Evolutionary conservation across 1,140 invertebrate genomes (phyloP).

Genomic region (Rhynchophorus ferrugineus): DNA sequence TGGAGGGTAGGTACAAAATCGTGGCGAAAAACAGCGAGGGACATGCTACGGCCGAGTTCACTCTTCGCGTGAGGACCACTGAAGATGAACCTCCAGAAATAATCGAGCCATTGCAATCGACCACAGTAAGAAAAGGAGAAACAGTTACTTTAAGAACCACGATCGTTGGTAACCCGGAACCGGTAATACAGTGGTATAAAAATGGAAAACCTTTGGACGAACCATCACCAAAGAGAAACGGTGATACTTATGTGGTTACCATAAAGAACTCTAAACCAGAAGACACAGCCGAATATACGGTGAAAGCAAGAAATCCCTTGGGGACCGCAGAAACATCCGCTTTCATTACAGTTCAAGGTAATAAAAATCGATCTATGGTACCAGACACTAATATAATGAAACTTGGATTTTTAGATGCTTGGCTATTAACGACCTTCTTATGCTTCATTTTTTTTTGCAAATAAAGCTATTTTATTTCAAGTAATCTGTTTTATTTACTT

Average conservation of each 20-base stretch:
- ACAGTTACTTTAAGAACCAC: constrained; percentile 65
- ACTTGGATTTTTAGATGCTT: too few species aligned
- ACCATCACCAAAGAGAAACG: constrained; percentile 53
- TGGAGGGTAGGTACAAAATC: constrained; percentile 85
- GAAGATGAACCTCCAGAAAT: constrained; percentile 72
- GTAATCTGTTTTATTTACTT: too few species aligned
- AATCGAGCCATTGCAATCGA: constrained; percentile 66
- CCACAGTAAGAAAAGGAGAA: constrained; percentile 70
- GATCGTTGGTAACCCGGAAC: constrained; percentile 73
- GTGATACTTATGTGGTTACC: constrained; percentile 59
- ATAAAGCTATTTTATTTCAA: too few species aligned
- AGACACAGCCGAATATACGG: constrained; percentile 71
- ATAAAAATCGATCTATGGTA: too few species aligned
- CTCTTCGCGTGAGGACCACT: constrained; percentile 72
- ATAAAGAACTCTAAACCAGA: constrained; percentile 57
- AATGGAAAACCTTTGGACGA: constrained; percentile 60
- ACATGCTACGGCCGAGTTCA: constrained; percentile 73
- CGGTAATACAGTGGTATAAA: constrained; percentile 72
- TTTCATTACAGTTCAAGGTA: constrained; percentile 74
- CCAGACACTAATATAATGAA: too few species aligned
- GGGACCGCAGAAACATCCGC: constrained; percentile 69
- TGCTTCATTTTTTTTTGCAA: too few species aligned
- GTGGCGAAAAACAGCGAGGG: constrained; percentile 84
- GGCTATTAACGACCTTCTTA: too few species aligned
- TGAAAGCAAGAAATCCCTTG: constrained; percentile 70